A percentile compares a stretch with the other conserved stretches of the same genome.
These are phyloP conservation scores for Adineta ricciae DNA, from an alignment of 2,888 invertebrate genomes.

Conservation along the genomic window DNA sequence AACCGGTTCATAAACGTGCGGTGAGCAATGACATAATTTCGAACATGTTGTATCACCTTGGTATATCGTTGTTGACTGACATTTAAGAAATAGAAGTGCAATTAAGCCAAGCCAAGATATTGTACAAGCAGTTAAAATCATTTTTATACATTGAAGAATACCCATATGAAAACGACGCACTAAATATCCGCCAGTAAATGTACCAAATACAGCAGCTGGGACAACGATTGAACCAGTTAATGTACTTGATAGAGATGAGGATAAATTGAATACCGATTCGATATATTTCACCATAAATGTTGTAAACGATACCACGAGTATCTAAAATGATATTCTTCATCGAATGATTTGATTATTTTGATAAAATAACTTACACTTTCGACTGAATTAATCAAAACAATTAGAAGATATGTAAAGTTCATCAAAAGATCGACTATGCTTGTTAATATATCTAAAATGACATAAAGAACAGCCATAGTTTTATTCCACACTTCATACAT, in stretches of 20 bases:
- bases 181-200: constrained; percentile 26
- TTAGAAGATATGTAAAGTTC: background rate
- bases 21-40: constrained; percentile 73
- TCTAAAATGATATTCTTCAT: background rate
- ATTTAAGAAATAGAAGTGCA: constrained; percentile 26
- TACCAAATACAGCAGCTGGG: constrained; percentile 28
- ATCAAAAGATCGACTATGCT: background rate
- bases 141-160: constrained; percentile 25
- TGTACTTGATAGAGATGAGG: background rate
- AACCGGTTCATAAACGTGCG: constrained; percentile 50
- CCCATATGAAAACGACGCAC: constrained; percentile 24
- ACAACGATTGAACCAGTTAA: constrained; percentile 23
- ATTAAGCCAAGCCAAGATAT: constrained; percentile 24
- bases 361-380: background rate
- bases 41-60: constrained; percentile 59
- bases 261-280: background rate
- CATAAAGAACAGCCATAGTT: background rate
- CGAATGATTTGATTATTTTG: too few relatives aligned
- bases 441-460: background rate
- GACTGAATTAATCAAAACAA: background rate
- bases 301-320: background rate
- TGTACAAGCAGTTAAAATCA: constrained; percentile 24
- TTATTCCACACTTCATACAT: background rate
- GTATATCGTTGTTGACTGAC: background rate
- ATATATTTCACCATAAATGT: background rate